These are phyloP conservation scores for Eidolon dupreanum DNA, from an alignment of 2,797 vertebrate species.

Conservation along the genomic window DNA sequence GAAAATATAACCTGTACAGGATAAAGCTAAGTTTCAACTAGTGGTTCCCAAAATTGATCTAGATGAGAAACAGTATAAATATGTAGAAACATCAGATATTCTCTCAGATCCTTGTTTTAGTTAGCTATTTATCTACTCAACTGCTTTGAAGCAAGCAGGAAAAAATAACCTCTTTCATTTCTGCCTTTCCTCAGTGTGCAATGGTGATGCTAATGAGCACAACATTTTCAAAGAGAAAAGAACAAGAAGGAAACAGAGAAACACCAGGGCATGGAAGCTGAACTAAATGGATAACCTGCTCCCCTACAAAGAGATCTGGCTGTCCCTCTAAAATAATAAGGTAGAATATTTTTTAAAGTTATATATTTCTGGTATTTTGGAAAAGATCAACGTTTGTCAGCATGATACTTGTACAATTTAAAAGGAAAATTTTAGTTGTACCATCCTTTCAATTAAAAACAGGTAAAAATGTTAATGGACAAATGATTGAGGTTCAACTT, in stretches of 20 bases:
- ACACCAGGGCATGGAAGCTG: background rate
- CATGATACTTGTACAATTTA: background rate
- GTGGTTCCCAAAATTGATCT: background rate
- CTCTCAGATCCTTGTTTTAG: background rate
- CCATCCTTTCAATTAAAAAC: conserved; percentile 57
- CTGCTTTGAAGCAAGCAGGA: background rate
- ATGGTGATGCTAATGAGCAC: background rate
- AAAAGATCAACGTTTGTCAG: conserved; percentile 52
- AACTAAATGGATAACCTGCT: background rate
- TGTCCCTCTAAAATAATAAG: background rate
- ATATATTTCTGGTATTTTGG: background rate
- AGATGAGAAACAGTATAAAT: background rate
- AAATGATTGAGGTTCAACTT: background rate
- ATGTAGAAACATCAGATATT: background rate
- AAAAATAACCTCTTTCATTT: background rate
- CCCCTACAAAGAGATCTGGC: background rate
- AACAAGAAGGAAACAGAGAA: background rate
- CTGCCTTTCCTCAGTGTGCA: background rate
- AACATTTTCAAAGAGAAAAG: background rate
- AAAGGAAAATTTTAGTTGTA: background rate
- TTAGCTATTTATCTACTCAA: background rate
- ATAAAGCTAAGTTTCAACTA: background rate
- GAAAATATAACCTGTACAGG: background rate
- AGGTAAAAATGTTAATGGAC: conserved; percentile 30
- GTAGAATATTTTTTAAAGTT: background rate